These are phyloP conservation scores for Salmo trutta DNA, from an alignment of 2,797 vertebrate genomes.

Conservation along the genomic window DNA sequence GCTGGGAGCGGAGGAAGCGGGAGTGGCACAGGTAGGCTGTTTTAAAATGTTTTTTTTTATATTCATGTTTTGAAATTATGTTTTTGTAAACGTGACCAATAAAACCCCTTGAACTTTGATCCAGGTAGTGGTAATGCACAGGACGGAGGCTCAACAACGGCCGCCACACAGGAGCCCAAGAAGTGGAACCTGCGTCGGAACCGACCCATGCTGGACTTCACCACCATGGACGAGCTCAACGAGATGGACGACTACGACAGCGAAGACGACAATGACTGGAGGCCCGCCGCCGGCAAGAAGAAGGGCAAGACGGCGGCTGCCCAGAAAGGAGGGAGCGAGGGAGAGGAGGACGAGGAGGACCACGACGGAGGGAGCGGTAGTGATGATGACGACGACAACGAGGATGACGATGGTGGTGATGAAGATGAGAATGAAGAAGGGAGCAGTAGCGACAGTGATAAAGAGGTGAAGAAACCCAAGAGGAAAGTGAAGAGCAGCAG, in stretches of 20 bases:
- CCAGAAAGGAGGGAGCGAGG: constrained; percentile 84
- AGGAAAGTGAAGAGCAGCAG: constrained; percentile 85
- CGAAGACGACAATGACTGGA: constrained; percentile 98
- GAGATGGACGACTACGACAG: constrained; percentile 99
- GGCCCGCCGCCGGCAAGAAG: constrained; percentile 86
- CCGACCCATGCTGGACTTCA: constrained; percentile 92
- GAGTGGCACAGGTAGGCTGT: constrained; percentile 5
- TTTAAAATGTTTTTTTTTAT: not conserved
- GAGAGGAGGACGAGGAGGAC: constrained; percentile 79
- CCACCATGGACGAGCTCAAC: constrained; percentile 95
- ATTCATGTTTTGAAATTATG: not conserved
- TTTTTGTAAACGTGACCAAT: not conserved
- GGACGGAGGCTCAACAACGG: constrained; percentile 66
- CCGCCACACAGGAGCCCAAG: constrained; percentile 81
- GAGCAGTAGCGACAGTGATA: constrained; percentile 89
- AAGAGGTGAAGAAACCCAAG: constrained; percentile 85
- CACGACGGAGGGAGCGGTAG: constrained; percentile 40
- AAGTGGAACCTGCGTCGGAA: constrained; percentile 98
- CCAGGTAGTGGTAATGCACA: constrained; percentile 58
- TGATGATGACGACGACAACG: constrained; percentile 29
- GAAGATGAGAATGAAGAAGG: constrained; percentile 48
- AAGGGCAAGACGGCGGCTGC: constrained; percentile 78
- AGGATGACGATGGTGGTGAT: constrained; percentile 30
- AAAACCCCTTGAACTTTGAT: not conserved
- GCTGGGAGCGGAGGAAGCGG: constrained; percentile 52